Base-by-base conservation (phyloP, 2,888 invertebrate genomes). In the Hemicrepidius hirtus region DNA sequence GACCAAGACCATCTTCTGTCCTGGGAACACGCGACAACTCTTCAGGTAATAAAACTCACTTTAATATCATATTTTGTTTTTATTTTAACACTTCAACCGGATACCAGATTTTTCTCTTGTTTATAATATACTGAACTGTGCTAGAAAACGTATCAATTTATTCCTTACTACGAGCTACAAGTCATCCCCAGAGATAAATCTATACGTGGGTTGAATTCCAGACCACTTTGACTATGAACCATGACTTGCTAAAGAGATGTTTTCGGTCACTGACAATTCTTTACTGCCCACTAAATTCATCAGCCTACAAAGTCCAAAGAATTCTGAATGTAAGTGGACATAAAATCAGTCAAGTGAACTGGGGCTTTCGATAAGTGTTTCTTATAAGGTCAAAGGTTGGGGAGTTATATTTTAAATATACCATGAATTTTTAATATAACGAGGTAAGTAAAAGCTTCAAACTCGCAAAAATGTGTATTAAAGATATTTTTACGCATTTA, bases 1-100 rank as follows among this genome's bases (percentile, higher is more conserved):
- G 92, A 85, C 91, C 93, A 79, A 90, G 92, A 86, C 91, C 93
- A 80, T 93, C 93, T 74, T 92, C 93, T 69, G 93, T 94, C 80
- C 87, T 93, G 79, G 93, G 93, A 79, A 92, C 92, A 32, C 57
- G 77, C 13, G 77, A 77, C 71, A 66, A 76, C 46, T 72, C 77
- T 28, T 73, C 78, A 74, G 79, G 80, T 80, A 75, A 53, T 24
- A 53, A 10, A 12, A 49, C 5, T 49, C 4, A 49, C 9, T 49
- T 49, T 49, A 21, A 20, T n/a, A 21, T 41, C 3, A 20, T 49
- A 21, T 24, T 0, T 49, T 49, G 10, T 21, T 9, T 21, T 21
- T 10, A 44, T 44, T 13, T 44, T 13, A 6, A 18, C n/a, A n/a
- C n/a, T n/a, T n/a, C n/a, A n/a, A n/a, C n/a, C n/a, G n/a, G n/a